Percentiles rank a stretch among this genome's conserved stretches.
Conservation (phyloP, 2,888 invertebrate genomes). For the Hypselothyrea guttata region DNA sequence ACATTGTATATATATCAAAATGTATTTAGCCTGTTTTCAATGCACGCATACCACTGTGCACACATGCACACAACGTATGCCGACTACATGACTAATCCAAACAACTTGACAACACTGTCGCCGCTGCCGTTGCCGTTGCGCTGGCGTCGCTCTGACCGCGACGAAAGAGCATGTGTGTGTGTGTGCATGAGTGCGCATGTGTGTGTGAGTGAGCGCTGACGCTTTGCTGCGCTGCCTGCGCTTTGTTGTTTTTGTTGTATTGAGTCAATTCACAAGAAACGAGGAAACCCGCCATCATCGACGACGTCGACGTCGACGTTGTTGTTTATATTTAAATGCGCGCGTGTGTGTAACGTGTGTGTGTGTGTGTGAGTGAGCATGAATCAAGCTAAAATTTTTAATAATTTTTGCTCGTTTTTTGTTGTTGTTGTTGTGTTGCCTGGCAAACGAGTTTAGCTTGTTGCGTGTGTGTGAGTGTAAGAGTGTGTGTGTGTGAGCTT, state of each 20-base stretch:
- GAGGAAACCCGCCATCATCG: slow-evolving; percentile 78
- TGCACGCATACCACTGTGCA: slow-evolving; percentile 12
- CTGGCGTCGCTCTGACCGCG: slow-evolving; percentile 32
- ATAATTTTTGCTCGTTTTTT: slow-evolving; percentile 65
- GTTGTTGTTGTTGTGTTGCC: slow-evolving; percentile 37
- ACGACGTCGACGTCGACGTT: slow-evolving; percentile 36
- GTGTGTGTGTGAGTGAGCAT: slow-evolving; percentile 46
- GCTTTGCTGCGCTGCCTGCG: slow-evolving; percentile 44
- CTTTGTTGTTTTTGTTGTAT: slow-evolving; percentile 52
- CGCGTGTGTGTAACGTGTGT: slow-evolving; percentile 19
- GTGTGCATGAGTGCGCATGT: too few species aligned
- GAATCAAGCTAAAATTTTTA: slow-evolving; percentile 72
- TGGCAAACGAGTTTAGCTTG: slow-evolving; percentile 71
- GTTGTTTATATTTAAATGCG: slow-evolving; percentile 47
- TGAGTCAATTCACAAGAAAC: slow-evolving; percentile 79
- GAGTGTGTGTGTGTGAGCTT: slow-evolving; percentile 16
- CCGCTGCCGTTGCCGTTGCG: slow-evolving; percentile 12
- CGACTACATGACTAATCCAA: slow-evolving; percentile 74
- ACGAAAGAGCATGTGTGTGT: too few species aligned
- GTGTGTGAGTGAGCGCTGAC: too few species aligned
- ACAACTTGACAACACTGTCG: slow-evolving; percentile 73
- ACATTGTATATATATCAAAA: too few species aligned
- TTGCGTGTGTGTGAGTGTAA: slow-evolving; percentile 28
- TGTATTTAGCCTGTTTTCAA: slow-evolving; percentile 46
- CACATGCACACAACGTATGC: too few species aligned